Conservation (phyloP, 2,113 vertebrate species). For the Trogon surrucura region DNA sequence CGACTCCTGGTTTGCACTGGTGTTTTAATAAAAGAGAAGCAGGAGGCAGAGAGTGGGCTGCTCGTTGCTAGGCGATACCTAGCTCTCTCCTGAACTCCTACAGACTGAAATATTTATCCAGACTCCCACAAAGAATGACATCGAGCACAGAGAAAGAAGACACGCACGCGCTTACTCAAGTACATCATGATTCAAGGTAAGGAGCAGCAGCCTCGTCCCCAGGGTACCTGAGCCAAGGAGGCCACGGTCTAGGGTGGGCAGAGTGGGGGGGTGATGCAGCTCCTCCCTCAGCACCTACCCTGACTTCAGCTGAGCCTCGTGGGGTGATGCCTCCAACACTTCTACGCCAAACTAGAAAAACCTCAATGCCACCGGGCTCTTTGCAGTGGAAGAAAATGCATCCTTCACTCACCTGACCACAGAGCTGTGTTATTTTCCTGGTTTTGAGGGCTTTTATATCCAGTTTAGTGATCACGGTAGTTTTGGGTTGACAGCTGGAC, state of each 20-base stretch:
- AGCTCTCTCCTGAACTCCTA: slow-evolving; percentile 61
- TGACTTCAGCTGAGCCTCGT: background rate
- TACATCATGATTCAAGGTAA: background rate
- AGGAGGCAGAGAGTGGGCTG: slow-evolving; percentile 42
- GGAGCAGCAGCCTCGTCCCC: background rate
- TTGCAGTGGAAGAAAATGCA: accelerated
- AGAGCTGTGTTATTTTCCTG: background rate
- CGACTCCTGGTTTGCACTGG: slow-evolving; percentile 39
- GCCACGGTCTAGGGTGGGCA: background rate
- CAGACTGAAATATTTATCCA: slow-evolving; percentile 63
- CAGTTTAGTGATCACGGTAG: too few species aligned
- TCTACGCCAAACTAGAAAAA: accelerated
- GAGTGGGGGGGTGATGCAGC: background rate
- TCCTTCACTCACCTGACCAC: background rate
- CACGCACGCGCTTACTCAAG: background rate
- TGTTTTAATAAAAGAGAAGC: slow-evolving; percentile 62
- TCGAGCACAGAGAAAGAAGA: background rate
- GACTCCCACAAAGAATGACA: background rate
- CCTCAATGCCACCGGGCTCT: accelerated
- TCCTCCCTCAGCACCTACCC: background rate
- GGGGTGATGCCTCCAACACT: background rate
- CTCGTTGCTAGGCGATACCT: slow-evolving; percentile 73
- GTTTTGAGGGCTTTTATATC: too few species aligned
- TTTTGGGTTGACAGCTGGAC: too few species aligned
- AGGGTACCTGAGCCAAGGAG: background rate